Percentiles rank a stretch among this genome's conserved stretches.
Evolutionary conservation across 2,888 invertebrate species (phyloP).

Genomic region (Leptopilina syphax): DNA sequence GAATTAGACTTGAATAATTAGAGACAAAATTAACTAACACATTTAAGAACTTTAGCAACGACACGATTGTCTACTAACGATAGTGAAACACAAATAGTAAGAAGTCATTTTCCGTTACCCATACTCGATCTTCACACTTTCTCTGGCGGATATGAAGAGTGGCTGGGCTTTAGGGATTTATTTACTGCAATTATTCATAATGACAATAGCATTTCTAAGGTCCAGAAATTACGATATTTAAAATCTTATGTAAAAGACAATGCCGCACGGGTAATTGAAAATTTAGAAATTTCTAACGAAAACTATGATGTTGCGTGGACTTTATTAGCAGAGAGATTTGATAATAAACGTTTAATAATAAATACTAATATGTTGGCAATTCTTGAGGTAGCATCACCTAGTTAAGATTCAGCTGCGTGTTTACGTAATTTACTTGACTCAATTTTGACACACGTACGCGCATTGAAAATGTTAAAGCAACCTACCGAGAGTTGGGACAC

Average conservation of each 20-base stretch:
- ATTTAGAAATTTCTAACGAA: background rate
- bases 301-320: background rate
- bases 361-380: background rate
- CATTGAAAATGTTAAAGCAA: background rate
- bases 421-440: conserved; percentile 10
- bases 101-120: background rate
- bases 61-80: no score
- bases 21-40: no score
- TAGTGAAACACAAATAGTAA: no score
- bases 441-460: conserved; percentile 10
- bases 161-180: background rate
- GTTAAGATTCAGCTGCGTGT: conserved; percentile 28
- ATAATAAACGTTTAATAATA: conserved; percentile 1
- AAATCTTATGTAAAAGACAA: background rate
- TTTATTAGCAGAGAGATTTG: background rate
- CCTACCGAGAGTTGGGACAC: conserved; percentile 15
- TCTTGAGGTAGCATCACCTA: conserved; percentile 22
- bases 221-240: conserved; percentile 3
- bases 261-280: background rate
- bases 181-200: background rate
- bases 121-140: background rate
- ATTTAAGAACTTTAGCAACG: no score
- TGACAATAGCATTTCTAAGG: background rate
- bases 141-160: background rate
- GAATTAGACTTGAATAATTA: no score